Percentiles rank a stretch among this genome's conserved stretches.
Evolutionary conservation across 2,797 vertebrate genomes (phyloP).

Genomic region (Urosaurus nigricauda): DNA sequence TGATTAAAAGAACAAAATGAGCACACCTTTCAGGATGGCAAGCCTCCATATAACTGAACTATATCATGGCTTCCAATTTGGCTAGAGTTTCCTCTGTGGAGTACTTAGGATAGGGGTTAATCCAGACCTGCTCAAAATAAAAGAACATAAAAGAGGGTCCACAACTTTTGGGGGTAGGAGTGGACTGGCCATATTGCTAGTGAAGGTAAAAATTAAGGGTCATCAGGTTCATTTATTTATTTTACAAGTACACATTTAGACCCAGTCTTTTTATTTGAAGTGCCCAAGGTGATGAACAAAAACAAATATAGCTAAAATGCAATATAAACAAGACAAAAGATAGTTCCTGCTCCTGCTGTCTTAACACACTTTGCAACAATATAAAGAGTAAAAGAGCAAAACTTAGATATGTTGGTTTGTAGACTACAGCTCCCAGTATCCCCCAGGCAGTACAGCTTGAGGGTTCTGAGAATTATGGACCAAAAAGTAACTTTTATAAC

Average conservation of each 20-base stretch:
- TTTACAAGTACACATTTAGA: neutral
- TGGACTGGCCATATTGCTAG: neutral
- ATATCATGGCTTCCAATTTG: no score
- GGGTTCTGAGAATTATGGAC: no score
- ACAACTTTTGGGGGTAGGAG: neutral
- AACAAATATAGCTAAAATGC: neutral
- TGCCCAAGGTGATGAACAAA: neutral
- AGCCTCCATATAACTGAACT: no score
- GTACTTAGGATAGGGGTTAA: neutral
- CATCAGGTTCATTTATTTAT: neutral
- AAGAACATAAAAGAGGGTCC: neutral
- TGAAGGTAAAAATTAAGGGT: neutral
- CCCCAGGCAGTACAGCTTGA: no score
- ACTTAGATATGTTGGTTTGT: neutral
- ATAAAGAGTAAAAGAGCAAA: neutral
- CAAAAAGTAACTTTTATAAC: no score
- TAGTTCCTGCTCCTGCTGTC: neutral
- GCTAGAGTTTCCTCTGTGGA: no score
- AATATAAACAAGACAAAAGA: neutral
- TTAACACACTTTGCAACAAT: neutral
- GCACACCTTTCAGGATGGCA: no score
- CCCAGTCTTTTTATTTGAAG: neutral
- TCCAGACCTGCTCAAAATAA: neutral
- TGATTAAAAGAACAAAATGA: no score
- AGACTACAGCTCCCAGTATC: neutral